These are phyloP conservation scores for Platygyra sinensis DNA, from an alignment of 64 coral and sea anemone genomes.

Conservation along the genomic window DNA sequence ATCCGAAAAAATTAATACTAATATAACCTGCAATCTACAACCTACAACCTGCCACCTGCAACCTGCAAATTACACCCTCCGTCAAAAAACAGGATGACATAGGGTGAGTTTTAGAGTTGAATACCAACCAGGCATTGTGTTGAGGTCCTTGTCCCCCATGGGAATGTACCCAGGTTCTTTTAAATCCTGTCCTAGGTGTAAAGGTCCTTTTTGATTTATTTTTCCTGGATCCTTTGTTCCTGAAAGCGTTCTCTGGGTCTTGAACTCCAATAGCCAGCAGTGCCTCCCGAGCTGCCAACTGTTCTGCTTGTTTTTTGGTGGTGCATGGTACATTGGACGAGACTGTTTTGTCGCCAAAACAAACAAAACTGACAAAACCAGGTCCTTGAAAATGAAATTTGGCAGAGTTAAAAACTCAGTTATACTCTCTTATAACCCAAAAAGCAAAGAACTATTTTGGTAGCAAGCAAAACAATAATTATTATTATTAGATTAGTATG, in stretches of 20 bases:
- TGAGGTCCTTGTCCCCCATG: neutral
- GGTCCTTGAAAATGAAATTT: neutral
- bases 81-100: too few species aligned
- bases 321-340: constrained; percentile 32
- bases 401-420: too few species aligned
- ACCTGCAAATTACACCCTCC: too few species aligned
- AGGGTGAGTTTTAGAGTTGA: too few species aligned
- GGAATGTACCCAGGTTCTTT: constrained; percentile 38
- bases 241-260: constrained; percentile 66
- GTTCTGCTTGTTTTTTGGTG: constrained; percentile 88
- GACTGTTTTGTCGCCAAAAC: constrained; percentile 58
- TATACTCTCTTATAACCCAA: too few species aligned
- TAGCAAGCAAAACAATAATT: too few species aligned
- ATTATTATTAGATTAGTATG: too few species aligned
- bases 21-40: too few species aligned
- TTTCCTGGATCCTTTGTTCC: constrained; percentile 45
- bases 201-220: constrained; percentile 20
- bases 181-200: neutral
- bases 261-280: constrained; percentile 70
- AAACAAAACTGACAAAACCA: constrained; percentile 65
- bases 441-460: too few species aligned
- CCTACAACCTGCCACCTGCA: too few species aligned
- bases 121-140: neutral
- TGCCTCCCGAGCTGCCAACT: constrained; percentile 75
- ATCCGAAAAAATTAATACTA: too few species aligned